A percentile compares a stretch with the other conserved stretches of the same genome.
phyloP scores from a whole-genome alignment of 2,797 vertebrate genomes.

The Premnoplex brunnescens region DNA sequence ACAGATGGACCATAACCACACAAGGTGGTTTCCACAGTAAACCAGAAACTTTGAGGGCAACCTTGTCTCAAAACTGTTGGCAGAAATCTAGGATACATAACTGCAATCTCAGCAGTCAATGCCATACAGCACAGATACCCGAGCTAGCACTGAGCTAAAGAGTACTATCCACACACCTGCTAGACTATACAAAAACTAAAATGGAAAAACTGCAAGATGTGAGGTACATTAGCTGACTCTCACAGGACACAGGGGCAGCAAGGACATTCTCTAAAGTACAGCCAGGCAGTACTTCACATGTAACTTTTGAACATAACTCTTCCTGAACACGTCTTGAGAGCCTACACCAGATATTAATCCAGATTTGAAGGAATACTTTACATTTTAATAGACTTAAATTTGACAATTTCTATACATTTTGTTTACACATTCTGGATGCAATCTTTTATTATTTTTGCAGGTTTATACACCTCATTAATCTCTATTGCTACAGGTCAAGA shows the following conservation, averaged over 20 bases:
- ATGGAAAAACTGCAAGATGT: accelerated
- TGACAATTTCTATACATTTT: neutral
- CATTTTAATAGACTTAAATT: neutral
- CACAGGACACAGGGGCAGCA: neutral
- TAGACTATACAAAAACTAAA: neutral
- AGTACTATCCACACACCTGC: neutral
- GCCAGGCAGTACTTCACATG: accelerated
- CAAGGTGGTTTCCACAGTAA: neutral
- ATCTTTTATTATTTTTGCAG: neutral
- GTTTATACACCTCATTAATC: neutral
- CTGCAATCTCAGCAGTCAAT: neutral
- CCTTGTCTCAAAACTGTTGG: neutral
- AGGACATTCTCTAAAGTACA: neutral
- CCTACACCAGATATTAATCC: neutral
- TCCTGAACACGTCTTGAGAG: neutral
- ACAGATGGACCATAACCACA: neutral
- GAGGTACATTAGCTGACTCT: neutral
- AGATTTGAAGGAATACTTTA: neutral
- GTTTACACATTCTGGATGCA: neutral
- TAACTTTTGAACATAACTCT: neutral
- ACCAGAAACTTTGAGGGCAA: neutral
- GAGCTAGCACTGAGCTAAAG: neutral
- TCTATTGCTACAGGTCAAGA: neutral
- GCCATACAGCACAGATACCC: accelerated
- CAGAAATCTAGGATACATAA: neutral